A percentile compares a stretch with the other conserved stretches of the same genome.
phyloP scores from a whole-genome alignment of 2,888 invertebrate species.

The Panorpa germanica region DNA sequence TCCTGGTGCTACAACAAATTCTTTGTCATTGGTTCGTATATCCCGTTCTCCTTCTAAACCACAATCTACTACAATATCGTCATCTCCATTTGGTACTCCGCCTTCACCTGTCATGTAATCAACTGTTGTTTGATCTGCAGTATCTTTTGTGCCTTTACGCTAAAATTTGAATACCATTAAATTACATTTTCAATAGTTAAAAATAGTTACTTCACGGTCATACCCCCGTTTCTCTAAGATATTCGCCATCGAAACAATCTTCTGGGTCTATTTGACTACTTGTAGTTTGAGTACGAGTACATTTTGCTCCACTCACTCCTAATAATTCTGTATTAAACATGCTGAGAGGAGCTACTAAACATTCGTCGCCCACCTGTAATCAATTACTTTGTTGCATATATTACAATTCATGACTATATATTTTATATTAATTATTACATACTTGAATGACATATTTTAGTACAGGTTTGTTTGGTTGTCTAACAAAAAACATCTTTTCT shows the following conservation, averaged over 20 bases:
- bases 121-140: conserved; percentile 16
- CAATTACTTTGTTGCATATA: conserved; percentile 1
- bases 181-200: conserved; percentile 7
- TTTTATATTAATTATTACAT: conserved; percentile 6
- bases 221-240: conserved; percentile 71
- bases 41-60: conserved; percentile 28
- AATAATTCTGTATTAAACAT: conserved; percentile 77
- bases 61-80: conserved; percentile 59
- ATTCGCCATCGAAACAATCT: conserved; percentile 87
- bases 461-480: conserved; percentile 45
- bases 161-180: conserved; percentile 19
- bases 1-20: conserved; percentile 51
- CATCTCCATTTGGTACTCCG: conserved; percentile 35
- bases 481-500: conserved; percentile 59
- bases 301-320: conserved; percentile 62
- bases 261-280: conserved; percentile 61
- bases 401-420: no score
- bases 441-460: conserved; percentile 56
- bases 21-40: conserved; percentile 32
- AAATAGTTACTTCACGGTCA: no score
- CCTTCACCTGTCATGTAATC: conserved; percentile 18
- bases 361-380: conserved; percentile 70
- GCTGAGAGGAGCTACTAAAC: conserved; percentile 76
- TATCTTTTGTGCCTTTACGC: conserved; percentile 30
- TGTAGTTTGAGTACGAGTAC: conserved; percentile 49